These are phyloP conservation scores for Halcyon malimbica DNA, from an alignment of 2,113 vertebrate genomes.

Conservation along the genomic window DNA sequence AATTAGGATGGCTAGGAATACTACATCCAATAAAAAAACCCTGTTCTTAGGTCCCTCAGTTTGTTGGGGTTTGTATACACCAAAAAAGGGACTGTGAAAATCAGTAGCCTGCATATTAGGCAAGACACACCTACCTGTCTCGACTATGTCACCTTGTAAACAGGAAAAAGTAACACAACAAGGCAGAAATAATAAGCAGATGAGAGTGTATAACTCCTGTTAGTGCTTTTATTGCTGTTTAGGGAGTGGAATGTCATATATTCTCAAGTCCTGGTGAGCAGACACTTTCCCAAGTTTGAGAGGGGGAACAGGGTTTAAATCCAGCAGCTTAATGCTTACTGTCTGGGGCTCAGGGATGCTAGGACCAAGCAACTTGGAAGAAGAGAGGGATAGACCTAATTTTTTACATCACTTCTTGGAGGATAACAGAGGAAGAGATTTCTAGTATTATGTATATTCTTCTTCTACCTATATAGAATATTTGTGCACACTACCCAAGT, in stretches of 20 bases:
- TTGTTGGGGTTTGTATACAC: not conserved
- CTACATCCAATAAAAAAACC: rapidly evolving
- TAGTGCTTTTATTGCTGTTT: not conserved
- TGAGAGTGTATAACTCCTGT: not conserved
- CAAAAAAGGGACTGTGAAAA: not conserved
- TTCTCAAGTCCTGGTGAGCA: not conserved
- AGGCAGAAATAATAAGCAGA: not conserved
- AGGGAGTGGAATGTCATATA: not conserved
- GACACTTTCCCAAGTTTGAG: not conserved
- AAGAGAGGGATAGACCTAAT: not conserved
- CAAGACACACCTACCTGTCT: not conserved
- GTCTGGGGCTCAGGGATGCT: not conserved
- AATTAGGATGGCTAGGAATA: not conserved
- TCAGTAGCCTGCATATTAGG: not conserved
- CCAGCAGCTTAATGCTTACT: not conserved
- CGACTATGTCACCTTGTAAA: not conserved
- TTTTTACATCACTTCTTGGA: not conserved
- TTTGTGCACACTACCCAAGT: not conserved
- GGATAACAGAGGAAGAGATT: not conserved
- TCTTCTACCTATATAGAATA: not conserved
- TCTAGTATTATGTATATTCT: not conserved
- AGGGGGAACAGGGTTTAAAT: not conserved
- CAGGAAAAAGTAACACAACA: not conserved
- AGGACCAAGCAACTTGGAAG: not conserved
- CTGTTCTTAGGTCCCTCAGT: not conserved